These are phyloP conservation scores for Oryzias celebensis DNA, from an alignment of 2,113 vertebrate genomes.

Conservation along the genomic window DNA sequence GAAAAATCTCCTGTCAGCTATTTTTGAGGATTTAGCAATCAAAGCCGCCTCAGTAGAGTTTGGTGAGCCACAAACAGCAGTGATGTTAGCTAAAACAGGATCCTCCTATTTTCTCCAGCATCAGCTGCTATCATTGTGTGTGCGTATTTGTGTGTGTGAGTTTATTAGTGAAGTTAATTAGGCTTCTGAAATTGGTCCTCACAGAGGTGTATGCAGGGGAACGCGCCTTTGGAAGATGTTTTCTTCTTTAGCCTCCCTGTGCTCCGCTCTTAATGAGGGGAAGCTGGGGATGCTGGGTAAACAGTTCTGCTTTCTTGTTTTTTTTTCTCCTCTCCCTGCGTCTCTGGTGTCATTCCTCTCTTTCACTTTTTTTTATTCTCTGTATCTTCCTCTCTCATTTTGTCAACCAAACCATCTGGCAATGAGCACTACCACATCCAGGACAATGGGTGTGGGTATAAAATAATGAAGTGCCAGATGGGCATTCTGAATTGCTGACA, in stretches of 20 bases:
- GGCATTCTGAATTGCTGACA: conserved; percentile 49
- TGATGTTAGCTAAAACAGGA: conserved; percentile 18
- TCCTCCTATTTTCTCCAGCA: conserved; percentile 21
- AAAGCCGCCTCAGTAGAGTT: no score
- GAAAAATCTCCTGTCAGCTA: no score
- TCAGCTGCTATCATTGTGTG: conserved; percentile 42
- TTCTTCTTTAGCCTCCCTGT: conserved; percentile 34
- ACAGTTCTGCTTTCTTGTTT: conserved; percentile 21
- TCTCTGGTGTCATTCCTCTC: conserved; percentile 24
- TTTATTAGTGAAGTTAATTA: conserved; percentile 56
- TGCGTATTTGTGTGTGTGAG: conserved; percentile 25
- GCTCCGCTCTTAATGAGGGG: conserved; percentile 51
- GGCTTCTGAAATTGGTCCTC: conserved; percentile 42
- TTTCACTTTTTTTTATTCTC: conserved; percentile 15
- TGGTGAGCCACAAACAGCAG: conserved; percentile 12
- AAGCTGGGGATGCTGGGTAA: conserved; percentile 32
- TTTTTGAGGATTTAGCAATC: no score
- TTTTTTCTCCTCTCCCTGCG: conserved; percentile 7
- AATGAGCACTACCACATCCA: conserved; percentile 52
- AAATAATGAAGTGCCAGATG: conserved; percentile 54
- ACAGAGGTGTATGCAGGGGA: conserved; percentile 36
- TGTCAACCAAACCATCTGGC: conserved; percentile 40
- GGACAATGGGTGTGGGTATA: conserved; percentile 45
- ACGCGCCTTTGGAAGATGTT: conserved; percentile 34
- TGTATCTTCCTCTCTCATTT: conserved; percentile 40